These are phyloP conservation scores for Clivina fossor DNA, from an alignment of 2,888 invertebrate species.

Conservation along the genomic window DNA sequence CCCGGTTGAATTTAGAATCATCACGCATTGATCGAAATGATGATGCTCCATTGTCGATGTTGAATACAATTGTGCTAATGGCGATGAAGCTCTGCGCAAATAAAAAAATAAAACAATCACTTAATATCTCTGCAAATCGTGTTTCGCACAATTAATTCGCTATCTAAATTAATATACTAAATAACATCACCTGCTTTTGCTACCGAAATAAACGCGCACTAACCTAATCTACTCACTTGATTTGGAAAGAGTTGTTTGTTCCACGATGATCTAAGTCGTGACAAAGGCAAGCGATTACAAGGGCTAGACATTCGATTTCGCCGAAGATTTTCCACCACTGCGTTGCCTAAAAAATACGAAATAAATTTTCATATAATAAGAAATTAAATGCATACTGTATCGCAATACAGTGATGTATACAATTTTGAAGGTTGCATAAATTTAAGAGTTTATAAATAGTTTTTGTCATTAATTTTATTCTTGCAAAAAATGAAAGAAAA, in stretches of 20 bases:
- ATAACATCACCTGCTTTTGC: too few species aligned
- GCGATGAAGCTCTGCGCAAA: slow-evolving; percentile 78
- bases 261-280: slow-evolving; percentile 96
- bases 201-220: slow-evolving; percentile 11
- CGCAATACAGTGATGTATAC: not conserved
- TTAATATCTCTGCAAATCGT: too few species aligned
- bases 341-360: slow-evolving; percentile 66
- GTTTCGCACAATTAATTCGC: too few species aligned
- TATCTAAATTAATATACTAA: too few species aligned
- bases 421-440: too few species aligned
- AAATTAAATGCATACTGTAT: not conserved
- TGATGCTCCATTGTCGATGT: slow-evolving; percentile 98
- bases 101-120: slow-evolving; percentile 24
- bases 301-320: slow-evolving; percentile 86
- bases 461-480: too few species aligned
- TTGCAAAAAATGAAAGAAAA: too few species aligned
- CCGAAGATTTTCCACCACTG: slow-evolving; percentile 94
- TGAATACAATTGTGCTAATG: slow-evolving; percentile 86
- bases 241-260: slow-evolving; percentile 97
- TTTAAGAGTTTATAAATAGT: too few species aligned
- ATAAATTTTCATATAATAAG: slow-evolving; percentile 8
- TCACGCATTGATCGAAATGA: slow-evolving; percentile 95
- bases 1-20: slow-evolving; percentile 94
- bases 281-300: slow-evolving; percentile 91
- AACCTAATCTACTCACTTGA: slow-evolving; percentile 70